Evolutionary conservation across 2,888 invertebrate species (phyloP).

Genomic region (Yponomeuta plumbellus): DNA sequence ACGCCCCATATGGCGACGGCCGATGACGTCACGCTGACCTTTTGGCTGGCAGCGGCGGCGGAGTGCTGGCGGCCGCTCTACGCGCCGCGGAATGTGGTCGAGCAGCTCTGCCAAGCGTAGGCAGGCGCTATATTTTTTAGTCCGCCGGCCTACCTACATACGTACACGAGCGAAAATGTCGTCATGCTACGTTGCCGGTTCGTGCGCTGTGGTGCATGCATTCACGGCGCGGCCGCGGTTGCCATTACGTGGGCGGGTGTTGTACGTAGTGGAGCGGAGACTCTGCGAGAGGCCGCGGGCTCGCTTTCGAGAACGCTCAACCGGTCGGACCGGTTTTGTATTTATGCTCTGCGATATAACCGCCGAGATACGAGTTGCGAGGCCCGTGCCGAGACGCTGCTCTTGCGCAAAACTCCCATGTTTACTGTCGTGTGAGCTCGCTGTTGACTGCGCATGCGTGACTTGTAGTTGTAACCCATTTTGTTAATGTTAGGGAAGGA

Average conservation of each 20-base stretch:
- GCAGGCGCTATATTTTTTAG: conserved; percentile 70
- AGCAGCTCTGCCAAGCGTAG: conserved; percentile 72
- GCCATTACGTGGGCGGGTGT: conserved; percentile 69
- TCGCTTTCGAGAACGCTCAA: conserved; percentile 75
- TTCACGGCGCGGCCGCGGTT: conserved; percentile 57
- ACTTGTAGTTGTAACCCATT: not conserved
- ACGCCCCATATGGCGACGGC: conserved; percentile 57
- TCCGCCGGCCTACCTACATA: conserved; percentile 63
- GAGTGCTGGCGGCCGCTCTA: conserved; percentile 44
- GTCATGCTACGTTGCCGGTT: conserved; percentile 77
- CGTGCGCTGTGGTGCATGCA: conserved; percentile 62
- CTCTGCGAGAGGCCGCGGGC: conserved; percentile 65
- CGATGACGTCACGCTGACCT: conserved; percentile 71
- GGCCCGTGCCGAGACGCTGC: conserved; percentile 35
- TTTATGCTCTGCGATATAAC: conserved; percentile 73
- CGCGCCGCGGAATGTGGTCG: conserved; percentile 74
- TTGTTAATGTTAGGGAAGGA: not conserved
- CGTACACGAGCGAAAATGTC: conserved; percentile 77
- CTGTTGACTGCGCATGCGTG: conserved; percentile 22
- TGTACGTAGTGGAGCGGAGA: conserved; percentile 53
- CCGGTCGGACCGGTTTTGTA: conserved; percentile 72
- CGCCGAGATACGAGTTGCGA: conserved; percentile 68
- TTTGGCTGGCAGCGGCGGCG: conserved; percentile 58
- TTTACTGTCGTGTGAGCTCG: conserved; percentile 37
- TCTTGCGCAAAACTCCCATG: conserved; percentile 62